Percentiles rank a stretch among this genome's conserved stretches.
Conservation (phyloP, 2,797 vertebrate species). For the Pelobates cultripes region DNA sequence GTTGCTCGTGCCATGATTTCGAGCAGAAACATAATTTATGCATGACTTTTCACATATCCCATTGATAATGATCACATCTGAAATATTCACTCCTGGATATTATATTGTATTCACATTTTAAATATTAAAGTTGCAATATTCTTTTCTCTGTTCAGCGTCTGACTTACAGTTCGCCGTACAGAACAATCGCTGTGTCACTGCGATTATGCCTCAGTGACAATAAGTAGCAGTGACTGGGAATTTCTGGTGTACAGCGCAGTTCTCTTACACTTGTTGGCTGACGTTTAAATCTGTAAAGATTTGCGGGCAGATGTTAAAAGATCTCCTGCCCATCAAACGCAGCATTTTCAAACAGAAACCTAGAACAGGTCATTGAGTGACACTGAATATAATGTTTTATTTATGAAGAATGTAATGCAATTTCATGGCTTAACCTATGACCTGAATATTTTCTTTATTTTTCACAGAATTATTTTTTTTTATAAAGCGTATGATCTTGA, state of each 20-base stretch:
- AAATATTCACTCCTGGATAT: no score
- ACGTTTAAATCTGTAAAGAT: conserved; percentile 37
- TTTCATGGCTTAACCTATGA: neutral
- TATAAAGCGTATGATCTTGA: no score
- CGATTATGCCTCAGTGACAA: conserved; percentile 41
- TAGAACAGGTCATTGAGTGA: neutral
- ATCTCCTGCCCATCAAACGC: conserved; percentile 15
- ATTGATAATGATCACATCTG: no score
- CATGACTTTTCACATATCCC: no score
- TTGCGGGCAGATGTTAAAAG: conserved; percentile 16
- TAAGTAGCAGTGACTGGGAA: conserved; percentile 41
- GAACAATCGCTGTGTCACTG: conserved; percentile 36
- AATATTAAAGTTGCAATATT: neutral
- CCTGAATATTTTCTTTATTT: neutral
- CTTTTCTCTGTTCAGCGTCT: neutral
- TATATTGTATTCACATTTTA: neutral
- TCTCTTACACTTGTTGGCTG: conserved; percentile 31
- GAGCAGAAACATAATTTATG: no score
- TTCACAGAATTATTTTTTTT: neutral
- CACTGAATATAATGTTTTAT: neutral
- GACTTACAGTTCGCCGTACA: conserved; percentile 9
- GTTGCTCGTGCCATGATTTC: no score
- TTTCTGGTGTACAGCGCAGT: conserved; percentile 44
- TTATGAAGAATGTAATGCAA: neutral
- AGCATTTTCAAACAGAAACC: neutral